These are phyloP conservation scores for Trididemnum miniatum DNA, from an alignment of 23 tunicate genomes.

Conservation along the genomic window DNA sequence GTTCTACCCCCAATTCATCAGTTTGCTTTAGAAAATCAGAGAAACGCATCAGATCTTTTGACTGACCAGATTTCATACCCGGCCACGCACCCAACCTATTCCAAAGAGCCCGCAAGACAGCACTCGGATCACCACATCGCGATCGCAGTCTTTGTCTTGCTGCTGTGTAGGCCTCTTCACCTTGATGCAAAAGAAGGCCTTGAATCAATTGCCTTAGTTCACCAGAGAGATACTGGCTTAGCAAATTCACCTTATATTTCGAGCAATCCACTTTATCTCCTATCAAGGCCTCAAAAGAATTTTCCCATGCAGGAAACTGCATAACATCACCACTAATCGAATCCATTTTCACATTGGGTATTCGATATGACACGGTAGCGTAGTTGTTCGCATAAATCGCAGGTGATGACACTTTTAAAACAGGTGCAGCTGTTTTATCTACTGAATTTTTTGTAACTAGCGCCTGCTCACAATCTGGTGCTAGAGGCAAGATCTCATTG, in stretches of 20 bases:
- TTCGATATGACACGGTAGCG: conserved; percentile 4
- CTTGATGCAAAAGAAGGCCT: conserved; percentile 15
- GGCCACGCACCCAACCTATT: conserved; percentile 9
- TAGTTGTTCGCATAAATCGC: no score
- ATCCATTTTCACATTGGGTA: conserved; percentile 27
- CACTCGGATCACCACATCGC: conserved; percentile 21
- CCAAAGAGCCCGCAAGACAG: neutral
- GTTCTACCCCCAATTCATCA: neutral
- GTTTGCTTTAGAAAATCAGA: conserved; percentile 23
- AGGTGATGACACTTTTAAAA: no score
- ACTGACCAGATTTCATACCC: neutral
- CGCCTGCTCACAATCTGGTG: no score
- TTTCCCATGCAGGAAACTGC: conserved; percentile 34
- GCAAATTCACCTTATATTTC: conserved; percentile 19
- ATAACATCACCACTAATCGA: conserved; percentile 8
- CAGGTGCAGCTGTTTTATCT: no score
- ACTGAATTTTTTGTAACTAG: no score
- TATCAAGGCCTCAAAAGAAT: conserved; percentile 23
- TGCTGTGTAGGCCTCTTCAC: conserved; percentile 19
- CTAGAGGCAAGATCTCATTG: no score
- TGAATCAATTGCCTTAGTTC: conserved; percentile 2
- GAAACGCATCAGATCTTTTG: neutral
- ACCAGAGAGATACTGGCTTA: conserved; percentile 18
- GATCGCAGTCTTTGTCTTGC: conserved; percentile 19
- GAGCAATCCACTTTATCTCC: neutral